These are phyloP conservation scores for human DNA, from an alignment of 2,113 vertebrate species.

Conservation along the genomic window GRCh38 chr15:96573001-96573500, in stretches of 20 bases:
- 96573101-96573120: not conserved
- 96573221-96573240: not conserved
- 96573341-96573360: not conserved
- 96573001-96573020: not conserved
- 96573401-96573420: not conserved
- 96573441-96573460: not conserved
- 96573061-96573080: not conserved
- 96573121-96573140: not conserved
- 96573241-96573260: not conserved
- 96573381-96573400: not conserved
- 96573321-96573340: no score
- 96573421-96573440: accelerated
- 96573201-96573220: not conserved
- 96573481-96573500: not conserved
- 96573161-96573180: not conserved
- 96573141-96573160: not conserved
- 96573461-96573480: not conserved
- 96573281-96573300: not conserved
- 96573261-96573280: not conserved
- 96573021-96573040: not conserved
- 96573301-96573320: no score
- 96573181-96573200: not conserved
- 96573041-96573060: not conserved
- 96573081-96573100: not conserved
- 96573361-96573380: not conserved